A percentile compares a stretch with the other conserved stretches of the same genome.
Conservation (phyloP, 2,888 invertebrate species). For the Amitus sp. region DNA sequence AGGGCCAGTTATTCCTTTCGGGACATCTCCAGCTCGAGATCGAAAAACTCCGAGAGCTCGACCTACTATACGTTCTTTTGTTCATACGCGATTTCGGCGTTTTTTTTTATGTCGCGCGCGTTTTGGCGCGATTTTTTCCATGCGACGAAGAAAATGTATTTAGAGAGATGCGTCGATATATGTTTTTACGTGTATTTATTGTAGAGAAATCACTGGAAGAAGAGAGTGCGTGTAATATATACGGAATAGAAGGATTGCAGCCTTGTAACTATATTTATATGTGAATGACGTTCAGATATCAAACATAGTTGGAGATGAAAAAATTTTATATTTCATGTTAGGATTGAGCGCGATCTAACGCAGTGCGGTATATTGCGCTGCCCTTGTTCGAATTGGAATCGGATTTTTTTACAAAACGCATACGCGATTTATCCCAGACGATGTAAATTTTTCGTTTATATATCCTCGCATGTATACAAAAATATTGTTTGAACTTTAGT, state of each 20-base stretch:
- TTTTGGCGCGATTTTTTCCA: no score
- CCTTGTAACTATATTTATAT: constrained; percentile 60
- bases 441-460: background rate
- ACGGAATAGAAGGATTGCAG: constrained; percentile 21
- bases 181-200: constrained; percentile 44
- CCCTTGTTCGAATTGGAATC: constrained; percentile 44
- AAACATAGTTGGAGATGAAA: constrained; percentile 58
- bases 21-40: no score
- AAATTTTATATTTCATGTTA: constrained; percentile 64
- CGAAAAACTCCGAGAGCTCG: no score
- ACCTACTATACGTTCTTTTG: no score
- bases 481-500: background rate
- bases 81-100: no score
- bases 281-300: constrained; percentile 56
- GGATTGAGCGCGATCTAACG: constrained; percentile 38
- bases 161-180: no score
- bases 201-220: no score
- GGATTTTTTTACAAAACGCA: constrained; percentile 15
- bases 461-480: background rate
- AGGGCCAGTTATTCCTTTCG: no score
- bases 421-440: no score
- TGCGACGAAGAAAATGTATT: no score
- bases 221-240: no score
- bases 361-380: constrained; percentile 42
- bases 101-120: no score